These are phyloP conservation scores for Trinectes maculatus DNA, from an alignment of 2,113 vertebrate genomes.

Conservation along the genomic window DNA sequence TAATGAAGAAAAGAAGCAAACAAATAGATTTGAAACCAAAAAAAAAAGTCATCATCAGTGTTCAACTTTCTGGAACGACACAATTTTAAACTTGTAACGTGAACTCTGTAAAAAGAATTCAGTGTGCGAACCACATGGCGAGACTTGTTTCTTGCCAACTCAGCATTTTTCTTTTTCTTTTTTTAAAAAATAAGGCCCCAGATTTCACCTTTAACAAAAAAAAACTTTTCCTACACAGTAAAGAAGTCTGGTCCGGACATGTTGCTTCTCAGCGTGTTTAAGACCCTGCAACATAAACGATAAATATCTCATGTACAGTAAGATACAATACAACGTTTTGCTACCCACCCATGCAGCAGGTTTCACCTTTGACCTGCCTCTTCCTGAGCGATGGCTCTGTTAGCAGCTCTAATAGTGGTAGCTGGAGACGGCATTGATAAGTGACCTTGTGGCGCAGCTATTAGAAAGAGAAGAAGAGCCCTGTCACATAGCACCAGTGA, in stretches of 20 bases:
- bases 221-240: neutral
- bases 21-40: too few species aligned
- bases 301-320: conserved; percentile 26
- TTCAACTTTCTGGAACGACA: too few species aligned
- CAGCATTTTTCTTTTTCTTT: neutral
- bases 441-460: conserved; percentile 40
- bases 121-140: neutral
- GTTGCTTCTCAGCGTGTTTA: neutral
- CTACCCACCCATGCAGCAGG: conserved; percentile 64
- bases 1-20: too few species aligned
- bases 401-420: conserved; percentile 14
- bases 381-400: conserved; percentile 25
- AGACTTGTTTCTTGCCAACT: neutral
- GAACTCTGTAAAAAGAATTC: too few species aligned
- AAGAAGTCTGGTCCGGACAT: neutral
- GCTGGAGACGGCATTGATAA: conserved; percentile 44
- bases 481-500: conserved; percentile 42
- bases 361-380: conserved; percentile 58
- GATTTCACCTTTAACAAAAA: neutral
- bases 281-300: conserved; percentile 1
- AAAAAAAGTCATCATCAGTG: too few species aligned
- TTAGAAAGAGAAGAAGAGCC: conserved; percentile 57
- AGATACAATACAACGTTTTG: conserved; percentile 47
- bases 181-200: neutral
- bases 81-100: too few species aligned